phyloP scores from a whole-genome alignment of 64 coral and sea anemone species.

The Orbicella faveolata region DNA sequence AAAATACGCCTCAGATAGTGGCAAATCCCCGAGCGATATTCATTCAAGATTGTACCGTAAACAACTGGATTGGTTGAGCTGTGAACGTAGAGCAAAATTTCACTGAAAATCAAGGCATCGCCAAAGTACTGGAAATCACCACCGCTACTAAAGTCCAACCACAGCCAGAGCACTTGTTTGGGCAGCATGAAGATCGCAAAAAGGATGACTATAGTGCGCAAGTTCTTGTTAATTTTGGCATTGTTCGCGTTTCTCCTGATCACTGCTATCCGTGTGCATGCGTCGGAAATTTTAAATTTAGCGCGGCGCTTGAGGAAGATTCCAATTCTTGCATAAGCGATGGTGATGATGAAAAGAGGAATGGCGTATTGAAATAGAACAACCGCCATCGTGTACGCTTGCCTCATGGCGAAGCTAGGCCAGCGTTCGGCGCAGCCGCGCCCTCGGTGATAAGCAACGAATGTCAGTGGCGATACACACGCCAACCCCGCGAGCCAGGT shows the following conservation, averaged over 20 bases:
- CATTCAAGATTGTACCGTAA: slow-evolving; percentile 72
- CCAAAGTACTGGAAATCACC: slow-evolving; percentile 38
- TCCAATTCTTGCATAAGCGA: slow-evolving; percentile 71
- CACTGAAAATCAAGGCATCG: slow-evolving; percentile 61
- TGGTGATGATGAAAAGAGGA: slow-evolving; percentile 64
- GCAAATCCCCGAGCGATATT: slow-evolving; percentile 68
- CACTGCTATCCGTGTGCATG: not conserved
- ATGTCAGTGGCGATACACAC: slow-evolving; percentile 57
- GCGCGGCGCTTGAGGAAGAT: slow-evolving; percentile 28
- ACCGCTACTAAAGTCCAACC: slow-evolving; percentile 73
- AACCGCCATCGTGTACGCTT: slow-evolving; percentile 49
- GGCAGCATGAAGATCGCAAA: slow-evolving; percentile 87
- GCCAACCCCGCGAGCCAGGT: slow-evolving; percentile 57
- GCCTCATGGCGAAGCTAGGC: slow-evolving; percentile 52
- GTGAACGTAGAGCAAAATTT: slow-evolving; percentile 82
- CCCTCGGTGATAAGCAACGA: slow-evolving; percentile 56
- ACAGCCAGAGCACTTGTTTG: slow-evolving; percentile 82
- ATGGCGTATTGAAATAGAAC: slow-evolving; percentile 62
- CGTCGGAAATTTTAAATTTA: not conserved
- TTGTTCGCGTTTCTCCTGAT: slow-evolving; percentile 31
- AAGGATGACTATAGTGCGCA: slow-evolving; percentile 62
- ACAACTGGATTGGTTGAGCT: slow-evolving; percentile 83
- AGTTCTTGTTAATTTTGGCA: slow-evolving; percentile 78
- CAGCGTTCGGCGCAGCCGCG: slow-evolving; percentile 54
- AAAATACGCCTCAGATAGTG: slow-evolving; percentile 40